Percentiles rank a stretch among this genome's conserved stretches.
Conservation (phyloP, 2,888 invertebrate genomes). For the Ellobium chinense region DNA sequence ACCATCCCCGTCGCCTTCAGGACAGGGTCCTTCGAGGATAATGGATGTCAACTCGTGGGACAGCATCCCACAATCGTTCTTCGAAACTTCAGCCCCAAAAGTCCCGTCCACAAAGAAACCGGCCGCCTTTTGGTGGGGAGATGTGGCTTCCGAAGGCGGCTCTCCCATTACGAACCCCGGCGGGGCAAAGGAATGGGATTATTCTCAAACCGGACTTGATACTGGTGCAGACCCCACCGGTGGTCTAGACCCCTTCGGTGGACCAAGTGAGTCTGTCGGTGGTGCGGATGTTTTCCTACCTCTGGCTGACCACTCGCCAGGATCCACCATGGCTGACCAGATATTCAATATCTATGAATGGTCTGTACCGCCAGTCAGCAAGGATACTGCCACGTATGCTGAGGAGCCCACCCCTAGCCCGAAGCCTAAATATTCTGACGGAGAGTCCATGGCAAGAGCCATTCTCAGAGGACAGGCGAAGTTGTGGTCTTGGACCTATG, state of each 20-base stretch:
- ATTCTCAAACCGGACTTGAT: background rate
- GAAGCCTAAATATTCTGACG: background rate
- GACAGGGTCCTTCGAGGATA: background rate
- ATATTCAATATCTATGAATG: background rate
- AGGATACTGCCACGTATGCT: constrained; percentile 5
- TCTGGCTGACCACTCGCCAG: constrained; percentile 38
- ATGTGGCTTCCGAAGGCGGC: too few species aligned
- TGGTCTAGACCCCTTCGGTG: background rate
- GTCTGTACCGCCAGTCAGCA: constrained; percentile 21
- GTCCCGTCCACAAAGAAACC: background rate
- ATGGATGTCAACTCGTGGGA: constrained; percentile 22
- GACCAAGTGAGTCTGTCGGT: background rate
- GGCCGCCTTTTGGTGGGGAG: background rate
- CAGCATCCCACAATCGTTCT: constrained; percentile 12
- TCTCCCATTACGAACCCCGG: background rate
- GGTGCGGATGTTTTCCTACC: constrained; percentile 20
- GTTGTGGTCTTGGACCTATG: constrained; percentile 23
- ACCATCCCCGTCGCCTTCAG: background rate
- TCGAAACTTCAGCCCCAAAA: background rate
- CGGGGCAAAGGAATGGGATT: constrained; percentile 2
- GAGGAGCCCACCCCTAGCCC: background rate
- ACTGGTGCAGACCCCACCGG: background rate
- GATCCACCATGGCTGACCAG: constrained; percentile 16
- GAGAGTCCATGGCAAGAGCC: constrained; percentile 24
- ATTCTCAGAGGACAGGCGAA: constrained; percentile 18